These are phyloP conservation scores for Pao palembangensis DNA, from an alignment of 2,113 vertebrate species.

Conservation along the genomic window DNA sequence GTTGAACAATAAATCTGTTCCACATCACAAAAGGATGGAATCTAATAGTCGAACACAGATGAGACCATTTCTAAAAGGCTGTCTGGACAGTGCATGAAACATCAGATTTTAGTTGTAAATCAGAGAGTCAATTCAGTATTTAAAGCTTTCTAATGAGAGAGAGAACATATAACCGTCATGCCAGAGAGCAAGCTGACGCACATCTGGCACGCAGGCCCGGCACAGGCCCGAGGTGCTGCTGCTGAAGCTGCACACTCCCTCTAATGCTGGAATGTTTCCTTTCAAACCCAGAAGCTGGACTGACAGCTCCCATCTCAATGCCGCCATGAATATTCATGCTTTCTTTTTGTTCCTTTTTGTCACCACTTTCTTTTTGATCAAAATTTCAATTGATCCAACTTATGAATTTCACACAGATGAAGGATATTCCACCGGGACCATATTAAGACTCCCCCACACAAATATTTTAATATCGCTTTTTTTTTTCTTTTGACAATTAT, in stretches of 20 bases:
- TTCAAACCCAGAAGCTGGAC: slow-evolving; percentile 20
- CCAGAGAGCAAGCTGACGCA: slow-evolving; percentile 58
- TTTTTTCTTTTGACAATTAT: too few relatives aligned
- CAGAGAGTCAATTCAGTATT: slow-evolving; percentile 17
- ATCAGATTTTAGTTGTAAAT: neutral
- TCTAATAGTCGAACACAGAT: neutral
- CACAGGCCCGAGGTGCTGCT: slow-evolving; percentile 48
- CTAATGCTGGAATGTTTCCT: slow-evolving; percentile 17
- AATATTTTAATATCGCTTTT: slow-evolving; percentile 25
- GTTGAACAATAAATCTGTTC: slow-evolving; percentile 6
- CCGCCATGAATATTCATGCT: slow-evolving; percentile 41
- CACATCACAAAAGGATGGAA: slow-evolving; percentile 28
- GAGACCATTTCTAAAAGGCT: neutral
- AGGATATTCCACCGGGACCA: slow-evolving; percentile 34
- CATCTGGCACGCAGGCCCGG: slow-evolving; percentile 53
- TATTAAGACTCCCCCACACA: slow-evolving; percentile 1
- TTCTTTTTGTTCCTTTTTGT: slow-evolving; percentile 25
- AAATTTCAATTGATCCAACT: slow-evolving; percentile 23
- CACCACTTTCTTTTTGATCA: slow-evolving; percentile 28
- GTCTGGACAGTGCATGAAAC: neutral
- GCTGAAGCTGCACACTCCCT: slow-evolving; percentile 32
- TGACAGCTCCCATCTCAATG: slow-evolving; percentile 45
- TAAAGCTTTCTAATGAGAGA: slow-evolving; percentile 25
- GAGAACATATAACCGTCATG: slow-evolving; percentile 26
- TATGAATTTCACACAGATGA: slow-evolving; percentile 36